Evolutionary conservation across 2,888 invertebrate genomes (phyloP).

Genomic region (Eupithecia subfuscata): DNA sequence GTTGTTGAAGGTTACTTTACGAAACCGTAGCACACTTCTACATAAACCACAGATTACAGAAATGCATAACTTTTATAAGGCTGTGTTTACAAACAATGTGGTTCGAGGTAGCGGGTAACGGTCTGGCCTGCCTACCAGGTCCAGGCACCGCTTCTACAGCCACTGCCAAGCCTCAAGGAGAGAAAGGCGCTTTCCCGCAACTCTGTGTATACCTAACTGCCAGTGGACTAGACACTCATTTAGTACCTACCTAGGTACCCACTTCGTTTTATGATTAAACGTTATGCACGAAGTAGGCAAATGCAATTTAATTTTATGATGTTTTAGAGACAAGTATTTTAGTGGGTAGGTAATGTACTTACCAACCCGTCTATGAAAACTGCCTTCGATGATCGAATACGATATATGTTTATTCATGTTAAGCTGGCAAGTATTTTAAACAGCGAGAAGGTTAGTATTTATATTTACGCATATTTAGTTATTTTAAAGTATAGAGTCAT

Average conservation of each 20-base stretch:
- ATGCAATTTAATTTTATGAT: slow-evolving; percentile 14
- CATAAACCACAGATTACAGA: slow-evolving; percentile 6
- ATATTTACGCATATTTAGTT: background rate
- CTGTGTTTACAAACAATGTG: slow-evolving; percentile 71
- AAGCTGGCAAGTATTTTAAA: background rate
- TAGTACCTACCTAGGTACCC: slow-evolving; percentile 18
- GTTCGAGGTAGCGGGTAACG: slow-evolving; percentile 59
- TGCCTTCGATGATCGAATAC: background rate
- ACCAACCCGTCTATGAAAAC: background rate
- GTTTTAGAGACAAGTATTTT: background rate
- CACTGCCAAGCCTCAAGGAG: slow-evolving; percentile 49
- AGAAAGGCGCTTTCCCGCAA: slow-evolving; percentile 81
- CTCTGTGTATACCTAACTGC: slow-evolving; percentile 35
- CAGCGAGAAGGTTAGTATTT: background rate
- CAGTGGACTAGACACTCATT: slow-evolving; percentile 54
- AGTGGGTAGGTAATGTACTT: background rate
- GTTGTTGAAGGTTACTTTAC: slow-evolving; percentile 26
- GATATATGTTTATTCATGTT: background rate
- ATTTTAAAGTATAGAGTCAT: background rate
- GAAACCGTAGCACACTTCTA: slow-evolving; percentile 18
- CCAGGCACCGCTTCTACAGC: slow-evolving; percentile 21
- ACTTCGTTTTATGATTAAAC: slow-evolving; percentile 48
- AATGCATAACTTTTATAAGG: slow-evolving; percentile 15
- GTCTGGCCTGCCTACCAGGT: slow-evolving; percentile 18
- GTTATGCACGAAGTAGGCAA: slow-evolving; percentile 8